phyloP scores from a whole-genome alignment of 2,888 invertebrate genomes.

The Pinctada fucata region DNA sequence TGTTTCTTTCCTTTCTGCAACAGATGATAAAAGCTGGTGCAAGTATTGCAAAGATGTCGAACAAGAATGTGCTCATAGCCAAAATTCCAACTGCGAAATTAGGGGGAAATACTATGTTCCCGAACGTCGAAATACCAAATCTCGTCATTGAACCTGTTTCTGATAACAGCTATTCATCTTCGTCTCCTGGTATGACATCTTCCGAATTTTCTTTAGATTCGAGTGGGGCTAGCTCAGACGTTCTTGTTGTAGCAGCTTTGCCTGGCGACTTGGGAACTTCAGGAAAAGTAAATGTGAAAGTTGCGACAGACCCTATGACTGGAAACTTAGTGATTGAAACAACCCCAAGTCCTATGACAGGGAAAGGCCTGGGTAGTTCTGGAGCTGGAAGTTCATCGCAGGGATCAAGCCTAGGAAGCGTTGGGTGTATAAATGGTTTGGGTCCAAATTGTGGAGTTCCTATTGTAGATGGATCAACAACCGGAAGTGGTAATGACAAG shows the following conservation, averaged over 20 bases:
- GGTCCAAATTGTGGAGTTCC: not conserved
- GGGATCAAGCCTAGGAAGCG: not conserved
- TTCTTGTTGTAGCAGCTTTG: slow-evolving; percentile 2
- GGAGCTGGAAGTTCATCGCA: not conserved
- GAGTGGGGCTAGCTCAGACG: not conserved
- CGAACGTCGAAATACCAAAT: slow-evolving; percentile 7
- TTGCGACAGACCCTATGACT: not conserved
- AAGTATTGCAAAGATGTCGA: not conserved
- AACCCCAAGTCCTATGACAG: not conserved
- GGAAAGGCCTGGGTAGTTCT: not conserved
- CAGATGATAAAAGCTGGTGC: not conserved
- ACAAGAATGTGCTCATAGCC: not conserved
- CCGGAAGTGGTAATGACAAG: no score
- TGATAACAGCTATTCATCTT: not conserved
- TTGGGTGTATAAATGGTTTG: not conserved
- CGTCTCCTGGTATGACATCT: not conserved
- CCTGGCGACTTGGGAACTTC: not conserved
- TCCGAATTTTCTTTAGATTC: not conserved
- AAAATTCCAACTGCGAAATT: not conserved
- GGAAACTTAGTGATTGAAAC: not conserved
- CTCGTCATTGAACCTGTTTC: not conserved
- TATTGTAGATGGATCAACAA: not conserved
- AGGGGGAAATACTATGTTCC: not conserved
- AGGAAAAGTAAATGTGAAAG: not conserved
- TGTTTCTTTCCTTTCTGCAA: no score